Percentiles rank a stretch among this genome's conserved stretches.
Evolutionary conservation across 2,113 vertebrate genomes (phyloP).

Genomic region (Platycercus adscitus): DNA sequence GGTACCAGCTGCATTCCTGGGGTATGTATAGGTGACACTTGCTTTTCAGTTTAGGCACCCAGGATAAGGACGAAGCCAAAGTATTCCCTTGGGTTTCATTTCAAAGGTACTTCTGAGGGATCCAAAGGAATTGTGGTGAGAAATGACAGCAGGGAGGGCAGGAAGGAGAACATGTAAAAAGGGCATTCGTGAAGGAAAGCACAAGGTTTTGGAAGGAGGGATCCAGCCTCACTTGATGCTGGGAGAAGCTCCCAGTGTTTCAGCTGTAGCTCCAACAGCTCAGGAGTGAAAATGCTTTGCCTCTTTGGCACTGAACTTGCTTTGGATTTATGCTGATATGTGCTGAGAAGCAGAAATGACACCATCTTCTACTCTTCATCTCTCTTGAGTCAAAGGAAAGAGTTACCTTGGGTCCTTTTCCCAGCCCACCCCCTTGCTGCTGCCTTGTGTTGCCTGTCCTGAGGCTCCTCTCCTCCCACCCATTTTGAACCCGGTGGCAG

Average conservation of each 20-base stretch:
- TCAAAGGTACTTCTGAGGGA: neutral
- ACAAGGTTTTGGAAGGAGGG: neutral
- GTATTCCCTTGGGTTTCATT: neutral
- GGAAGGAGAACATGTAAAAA: neutral
- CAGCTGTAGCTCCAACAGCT: accelerated
- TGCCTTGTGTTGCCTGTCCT: neutral
- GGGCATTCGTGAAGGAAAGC: neutral
- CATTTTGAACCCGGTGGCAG: neutral
- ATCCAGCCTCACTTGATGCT: neutral
- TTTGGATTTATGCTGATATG: neutral
- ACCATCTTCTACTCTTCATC: neutral
- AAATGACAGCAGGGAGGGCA: neutral
- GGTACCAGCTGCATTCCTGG: neutral
- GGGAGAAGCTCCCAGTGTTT: neutral
- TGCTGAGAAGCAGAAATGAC: neutral
- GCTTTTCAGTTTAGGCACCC: neutral
- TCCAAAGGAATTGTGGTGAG: neutral
- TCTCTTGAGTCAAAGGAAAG: neutral
- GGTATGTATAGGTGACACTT: accelerated
- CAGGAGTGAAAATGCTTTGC: neutral
- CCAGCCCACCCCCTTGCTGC: neutral
- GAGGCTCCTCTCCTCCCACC: neutral
- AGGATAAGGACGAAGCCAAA: neutral
- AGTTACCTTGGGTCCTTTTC: neutral
- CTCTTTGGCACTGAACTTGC: neutral